Base-by-base conservation (phyloP, 2,797 vertebrate species). In the Crypturellus tataupa region DNA sequence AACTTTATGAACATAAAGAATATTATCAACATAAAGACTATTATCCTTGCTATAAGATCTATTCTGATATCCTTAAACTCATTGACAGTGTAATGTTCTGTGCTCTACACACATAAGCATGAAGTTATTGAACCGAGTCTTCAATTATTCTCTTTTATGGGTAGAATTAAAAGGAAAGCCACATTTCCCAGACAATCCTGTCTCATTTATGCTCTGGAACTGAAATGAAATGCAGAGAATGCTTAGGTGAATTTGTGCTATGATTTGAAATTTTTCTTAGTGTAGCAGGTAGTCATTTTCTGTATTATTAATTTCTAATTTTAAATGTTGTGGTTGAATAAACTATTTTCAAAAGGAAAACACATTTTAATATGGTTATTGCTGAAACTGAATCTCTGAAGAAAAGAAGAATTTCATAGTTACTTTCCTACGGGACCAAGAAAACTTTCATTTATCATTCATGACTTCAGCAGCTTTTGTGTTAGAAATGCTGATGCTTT, bases 261-360 rank as follows among this genome's bases (percentile, higher is more conserved):
- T 77, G 42, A 64, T 53, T 78, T 42, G 11, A 46, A 21, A 62
- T 65, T 65, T 92, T 89, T 72, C 35, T 80, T 82, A 44, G 31
- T 77, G 37, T 67, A 59, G 3, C 27, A 25, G 11, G 13, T 64
- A 67, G 27, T 71, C 53, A 77, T 87, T 87, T 80, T 85, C 31
- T 77, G 40, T 14, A 42, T 87, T 89, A 87, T 89, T 87, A 89
- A 82, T 44, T 78, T 92, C 94, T 94, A 78, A 71, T 85, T 95
- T 33, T 59, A 71, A 87, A 42, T 39, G 3, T 5, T 77, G 12
- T 39, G n/a, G 10, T 25, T 87, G 51, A 92, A 56, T 10, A 53
- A 82, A 8, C 2, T 90, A 25, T 20, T 21, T 89, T 82, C 13
- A 37, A 65, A 92, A 42, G 9, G 10, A 79, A 87, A 81, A 49